A percentile compares a stretch with the other conserved stretches of the same genome.
These are phyloP conservation scores for Colistium nudipinnis DNA, from an alignment of 2,113 vertebrate genomes.

Conservation along the genomic window DNA sequence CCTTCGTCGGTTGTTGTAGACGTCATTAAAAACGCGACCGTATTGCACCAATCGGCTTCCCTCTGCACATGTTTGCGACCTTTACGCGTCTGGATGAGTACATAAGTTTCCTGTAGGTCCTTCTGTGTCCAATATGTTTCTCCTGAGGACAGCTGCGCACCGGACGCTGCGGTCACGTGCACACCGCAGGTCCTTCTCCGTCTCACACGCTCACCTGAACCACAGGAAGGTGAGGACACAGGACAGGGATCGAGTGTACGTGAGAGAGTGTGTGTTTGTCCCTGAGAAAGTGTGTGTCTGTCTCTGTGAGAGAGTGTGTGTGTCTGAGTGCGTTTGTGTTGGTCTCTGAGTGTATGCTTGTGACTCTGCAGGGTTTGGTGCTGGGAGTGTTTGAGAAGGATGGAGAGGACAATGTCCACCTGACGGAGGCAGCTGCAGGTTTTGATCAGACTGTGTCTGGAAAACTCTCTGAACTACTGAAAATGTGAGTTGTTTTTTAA, in stretches of 20 bases:
- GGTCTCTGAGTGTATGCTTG: not conserved
- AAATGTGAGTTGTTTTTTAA: conserved; percentile 89
- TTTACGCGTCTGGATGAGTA: not conserved
- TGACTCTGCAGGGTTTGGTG: conserved; percentile 86
- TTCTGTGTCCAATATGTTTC: conserved; percentile 55
- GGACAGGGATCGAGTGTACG: too few relatives aligned
- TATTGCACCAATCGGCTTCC: not conserved
- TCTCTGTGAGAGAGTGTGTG: not conserved
- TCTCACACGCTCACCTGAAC: conserved; percentile 57
- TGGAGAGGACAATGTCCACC: conserved; percentile 75
- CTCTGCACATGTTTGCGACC: conserved; percentile 47
- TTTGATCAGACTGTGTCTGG: conserved; percentile 87
- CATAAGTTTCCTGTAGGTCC: not conserved
- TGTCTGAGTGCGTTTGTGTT: not conserved
- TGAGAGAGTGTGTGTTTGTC: too few relatives aligned
- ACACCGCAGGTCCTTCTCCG: conserved; percentile 67
- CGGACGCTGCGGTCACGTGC: conserved; percentile 43
- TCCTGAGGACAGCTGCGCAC: conserved; percentile 55
- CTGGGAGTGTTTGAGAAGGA: conserved; percentile 89
- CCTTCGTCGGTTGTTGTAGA: conserved; percentile 44
- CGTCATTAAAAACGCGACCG: conserved; percentile 40
- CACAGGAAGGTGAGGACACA: conserved; percentile 80
- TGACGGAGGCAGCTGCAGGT: conserved; percentile 86
- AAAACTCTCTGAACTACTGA: conserved; percentile 87
- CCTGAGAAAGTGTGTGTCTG: not conserved